phyloP scores from a whole-genome alignment of 2,113 vertebrate genomes.

The Semnornis frantzii region DNA sequence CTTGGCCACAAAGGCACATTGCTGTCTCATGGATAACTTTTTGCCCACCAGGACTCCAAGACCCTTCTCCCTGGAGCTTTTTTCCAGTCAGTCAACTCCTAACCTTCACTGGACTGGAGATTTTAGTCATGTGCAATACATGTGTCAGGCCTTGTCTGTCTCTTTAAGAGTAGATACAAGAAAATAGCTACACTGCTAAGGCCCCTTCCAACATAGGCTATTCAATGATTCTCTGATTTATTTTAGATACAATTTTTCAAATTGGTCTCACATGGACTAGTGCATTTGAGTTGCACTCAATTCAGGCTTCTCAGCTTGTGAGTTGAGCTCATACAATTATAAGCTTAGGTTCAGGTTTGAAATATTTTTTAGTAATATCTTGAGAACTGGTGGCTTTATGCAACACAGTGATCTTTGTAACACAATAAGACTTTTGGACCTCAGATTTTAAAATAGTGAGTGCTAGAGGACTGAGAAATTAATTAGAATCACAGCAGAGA shows the following conservation, averaged over 20 bases:
- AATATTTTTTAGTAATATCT: background rate
- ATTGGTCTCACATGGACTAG: background rate
- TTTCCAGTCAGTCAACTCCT: too few species aligned
- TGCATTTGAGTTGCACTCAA: background rate
- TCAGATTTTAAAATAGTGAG: background rate
- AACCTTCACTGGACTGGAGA: background rate
- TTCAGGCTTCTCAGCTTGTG: background rate
- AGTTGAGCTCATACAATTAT: background rate
- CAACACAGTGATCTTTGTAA: background rate
- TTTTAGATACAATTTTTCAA: background rate
- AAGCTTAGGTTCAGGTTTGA: background rate
- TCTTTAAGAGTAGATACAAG: background rate
- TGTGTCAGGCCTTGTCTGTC: background rate
- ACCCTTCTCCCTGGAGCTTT: too few species aligned
- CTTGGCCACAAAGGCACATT: too few species aligned
- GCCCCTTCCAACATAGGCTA: background rate
- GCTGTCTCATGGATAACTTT: too few species aligned
- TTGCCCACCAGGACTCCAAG: too few species aligned
- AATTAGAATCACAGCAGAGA: background rate
- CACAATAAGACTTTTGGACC: background rate
- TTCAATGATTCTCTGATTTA: background rate
- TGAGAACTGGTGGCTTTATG: background rate
- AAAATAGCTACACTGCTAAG: background rate
- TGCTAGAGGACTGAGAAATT: background rate
- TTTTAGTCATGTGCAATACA: background rate